Conservation (phyloP, 2,888 invertebrate genomes). For the Theretra japonica region DNA sequence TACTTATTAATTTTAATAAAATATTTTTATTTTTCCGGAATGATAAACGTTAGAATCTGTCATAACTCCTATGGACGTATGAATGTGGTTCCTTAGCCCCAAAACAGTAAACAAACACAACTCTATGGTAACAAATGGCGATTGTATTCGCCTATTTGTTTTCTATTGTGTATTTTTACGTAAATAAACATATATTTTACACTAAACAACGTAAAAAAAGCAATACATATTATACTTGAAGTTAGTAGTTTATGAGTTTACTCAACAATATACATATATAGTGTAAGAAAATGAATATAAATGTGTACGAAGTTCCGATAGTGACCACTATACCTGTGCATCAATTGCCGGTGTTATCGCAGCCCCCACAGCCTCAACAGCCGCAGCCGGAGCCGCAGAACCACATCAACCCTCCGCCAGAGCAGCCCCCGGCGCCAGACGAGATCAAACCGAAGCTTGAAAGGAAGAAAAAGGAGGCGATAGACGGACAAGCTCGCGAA, state of each 20-base stretch:
- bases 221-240: constrained; percentile 9
- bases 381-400: constrained; percentile 47
- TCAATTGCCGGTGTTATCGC: constrained; percentile 40
- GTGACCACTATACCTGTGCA: constrained; percentile 36
- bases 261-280: background rate
- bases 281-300: constrained; percentile 53
- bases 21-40: too few relatives aligned
- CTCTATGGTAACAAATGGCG: constrained; percentile 40
- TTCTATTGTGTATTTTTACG: constrained; percentile 39
- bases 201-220: background rate
- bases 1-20: too few relatives aligned
- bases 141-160: constrained; percentile 36
- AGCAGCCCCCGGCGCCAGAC: constrained; percentile 43
- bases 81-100: constrained; percentile 44
- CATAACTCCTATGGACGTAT: constrained; percentile 51
- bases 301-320: constrained; percentile 56
- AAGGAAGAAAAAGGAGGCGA: constrained; percentile 78
- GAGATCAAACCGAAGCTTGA: constrained; percentile 62
- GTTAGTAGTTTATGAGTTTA: constrained; percentile 4
- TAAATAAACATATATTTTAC: constrained; percentile 40
- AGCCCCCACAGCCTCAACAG: constrained; percentile 41
- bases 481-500: constrained; percentile 77
- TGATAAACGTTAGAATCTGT: constrained; percentile 21
- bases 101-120: constrained; percentile 17
- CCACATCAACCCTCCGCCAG: constrained; percentile 41